Evolutionary conservation across 2,113 vertebrate species (phyloP).

Genomic region (Pseudopipra pipra): DNA sequence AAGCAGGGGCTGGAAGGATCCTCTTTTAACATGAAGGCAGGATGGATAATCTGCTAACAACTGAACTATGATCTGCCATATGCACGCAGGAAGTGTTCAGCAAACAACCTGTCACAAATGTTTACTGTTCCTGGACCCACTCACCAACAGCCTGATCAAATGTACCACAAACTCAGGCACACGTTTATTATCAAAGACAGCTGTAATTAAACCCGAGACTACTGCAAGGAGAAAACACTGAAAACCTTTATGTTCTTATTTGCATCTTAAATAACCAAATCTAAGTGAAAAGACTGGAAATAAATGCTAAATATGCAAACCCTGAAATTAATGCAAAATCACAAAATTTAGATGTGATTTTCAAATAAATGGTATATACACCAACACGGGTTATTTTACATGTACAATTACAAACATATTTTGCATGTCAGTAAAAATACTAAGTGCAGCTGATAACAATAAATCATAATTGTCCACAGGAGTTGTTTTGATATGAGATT

Average conservation of each 20-base stretch:
- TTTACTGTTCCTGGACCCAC: conserved; percentile 5
- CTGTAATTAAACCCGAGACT: background rate
- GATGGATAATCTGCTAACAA: background rate
- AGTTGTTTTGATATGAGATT: background rate
- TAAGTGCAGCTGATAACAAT: background rate
- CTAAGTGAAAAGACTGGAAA: background rate
- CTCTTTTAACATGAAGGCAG: background rate
- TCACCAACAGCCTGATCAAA: background rate
- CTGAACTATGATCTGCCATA: conserved; percentile 46
- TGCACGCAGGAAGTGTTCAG: conserved; percentile 46
- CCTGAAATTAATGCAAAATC: background rate
- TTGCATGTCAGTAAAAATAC: background rate
- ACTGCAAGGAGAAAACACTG: background rate
- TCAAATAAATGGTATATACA: background rate
- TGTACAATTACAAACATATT: background rate
- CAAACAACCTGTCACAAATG: conserved; percentile 55
- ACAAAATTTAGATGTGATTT: background rate
- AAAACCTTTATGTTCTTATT: background rate
- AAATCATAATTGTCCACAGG: background rate
- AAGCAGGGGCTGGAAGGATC: background rate
- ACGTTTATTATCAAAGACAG: background rate
- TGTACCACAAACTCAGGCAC: background rate
- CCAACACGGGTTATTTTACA: background rate
- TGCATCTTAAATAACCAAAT: background rate
- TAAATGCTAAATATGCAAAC: background rate